phyloP scores from a whole-genome alignment of 2,113 vertebrate species.

The Lepisosteus osseus region DNA sequence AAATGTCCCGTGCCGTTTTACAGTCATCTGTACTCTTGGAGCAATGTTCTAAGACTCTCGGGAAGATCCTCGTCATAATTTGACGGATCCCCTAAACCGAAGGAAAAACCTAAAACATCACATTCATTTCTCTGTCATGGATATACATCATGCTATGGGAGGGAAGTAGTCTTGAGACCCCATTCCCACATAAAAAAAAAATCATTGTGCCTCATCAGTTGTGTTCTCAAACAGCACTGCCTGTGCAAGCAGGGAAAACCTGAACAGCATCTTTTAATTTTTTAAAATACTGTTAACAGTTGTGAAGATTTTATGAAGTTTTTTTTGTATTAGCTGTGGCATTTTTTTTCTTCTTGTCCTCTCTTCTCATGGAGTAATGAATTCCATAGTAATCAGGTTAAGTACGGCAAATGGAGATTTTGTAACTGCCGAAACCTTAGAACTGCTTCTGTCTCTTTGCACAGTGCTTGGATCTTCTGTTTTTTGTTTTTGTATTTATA shows the following conservation, averaged over 20 bases:
- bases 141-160: background rate
- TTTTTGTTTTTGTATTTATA: slow-evolving; percentile 13
- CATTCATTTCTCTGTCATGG: background rate
- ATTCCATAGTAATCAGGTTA: slow-evolving; percentile 76
- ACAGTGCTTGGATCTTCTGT: slow-evolving; percentile 40
- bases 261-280: slow-evolving; percentile 85
- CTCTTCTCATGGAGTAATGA: slow-evolving; percentile 70
- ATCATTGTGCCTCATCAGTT: slow-evolving; percentile 82
- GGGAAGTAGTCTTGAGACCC: background rate
- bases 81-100: background rate
- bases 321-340: slow-evolving; percentile 87
- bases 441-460: slow-evolving; percentile 61
- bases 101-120: background rate
- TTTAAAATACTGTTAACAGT: slow-evolving; percentile 86
- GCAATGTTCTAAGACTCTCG: background rate
- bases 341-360: slow-evolving; percentile 69
- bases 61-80: background rate
- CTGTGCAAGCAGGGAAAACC: slow-evolving; percentile 82
- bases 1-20: background rate
- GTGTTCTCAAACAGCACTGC: slow-evolving; percentile 88
- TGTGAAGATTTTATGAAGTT: slow-evolving; percentile 88
- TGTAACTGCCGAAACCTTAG: slow-evolving; percentile 60
- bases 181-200: background rate
- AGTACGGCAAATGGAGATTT: slow-evolving; percentile 41
- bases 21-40: background rate